Evolutionary conservation across 2,888 invertebrate species (phyloP), one percentile per base, ranked within the genome.

Genomic region (Trichopria drosophilae): DNA sequence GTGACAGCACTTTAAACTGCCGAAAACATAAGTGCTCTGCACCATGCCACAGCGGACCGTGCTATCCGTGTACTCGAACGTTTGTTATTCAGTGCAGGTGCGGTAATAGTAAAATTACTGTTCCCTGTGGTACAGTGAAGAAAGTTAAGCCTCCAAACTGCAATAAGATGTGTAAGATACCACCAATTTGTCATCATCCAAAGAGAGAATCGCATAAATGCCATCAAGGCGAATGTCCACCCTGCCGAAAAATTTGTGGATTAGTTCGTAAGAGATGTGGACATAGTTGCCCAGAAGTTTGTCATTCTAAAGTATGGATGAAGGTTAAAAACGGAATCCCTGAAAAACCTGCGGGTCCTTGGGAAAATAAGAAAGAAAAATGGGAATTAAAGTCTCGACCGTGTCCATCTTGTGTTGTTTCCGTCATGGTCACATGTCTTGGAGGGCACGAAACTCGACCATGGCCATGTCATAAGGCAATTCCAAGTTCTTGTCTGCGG

Each of bases 121-220:
- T 95, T 1, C 91, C 93, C 0, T 97, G 96, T 76, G 95, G 95
- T 0, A 81, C 88, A 49, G 88, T 89, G 63, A 82, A 82, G 47
- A 81, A 81, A 59, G 86, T 87, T 0, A 87, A 85, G 63, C 89
- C 92, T 6, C 93, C 93, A 1, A 84, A 83, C 64, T 96, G 96
- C 67, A 79, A 77, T 51, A 80, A 85, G 47, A 77, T 77, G 1
- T 95, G 94, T 76, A 84, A 86, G 63, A 80, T 85, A 36, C 86
- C 88, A 24, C 84, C 92, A 3, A 86, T 88, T 69, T 96, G 96
- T 76, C 90, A 93, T 62, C 96, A 96, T 72, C 69, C 79, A 4
- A 78, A 80, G 53, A 82, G 87, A 51, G 85, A 87, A 59, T 80
- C 80, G 12, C 93, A 93, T 72, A 79, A 78, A 39, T 94, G 93